These are phyloP conservation scores for Flexamia atlantica DNA, from an alignment of 2,888 invertebrate species.

Conservation along the genomic window DNA sequence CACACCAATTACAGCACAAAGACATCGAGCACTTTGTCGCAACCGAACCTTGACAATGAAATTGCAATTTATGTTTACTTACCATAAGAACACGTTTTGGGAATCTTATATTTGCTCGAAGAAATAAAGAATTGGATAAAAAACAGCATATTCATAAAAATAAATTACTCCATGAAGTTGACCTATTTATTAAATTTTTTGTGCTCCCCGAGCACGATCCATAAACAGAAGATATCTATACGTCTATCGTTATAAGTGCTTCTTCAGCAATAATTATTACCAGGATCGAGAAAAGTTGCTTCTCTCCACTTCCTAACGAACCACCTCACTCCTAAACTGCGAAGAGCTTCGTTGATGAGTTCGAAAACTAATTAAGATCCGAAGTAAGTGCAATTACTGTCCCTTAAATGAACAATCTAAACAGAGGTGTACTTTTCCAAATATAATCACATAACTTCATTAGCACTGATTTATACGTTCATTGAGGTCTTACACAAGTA, in stretches of 20 bases:
- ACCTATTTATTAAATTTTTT: too few species aligned
- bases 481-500: neutral
- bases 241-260: neutral
- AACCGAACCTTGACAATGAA: too few species aligned
- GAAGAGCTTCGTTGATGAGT: constrained; percentile 32
- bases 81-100: too few species aligned
- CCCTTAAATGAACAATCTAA: constrained; percentile 22
- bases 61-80: too few species aligned
- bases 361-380: constrained; percentile 40
- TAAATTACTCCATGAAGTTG: too few species aligned
- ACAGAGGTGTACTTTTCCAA: neutral
- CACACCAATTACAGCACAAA: too few species aligned
- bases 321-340: constrained; percentile 23
- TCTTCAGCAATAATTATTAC: constrained; percentile 16
- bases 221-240: too few species aligned
- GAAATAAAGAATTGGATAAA: too few species aligned
- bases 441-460: neutral
- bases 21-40: too few species aligned
- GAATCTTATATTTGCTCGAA: too few species aligned
- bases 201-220: too few species aligned
- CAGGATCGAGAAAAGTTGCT: constrained; percentile 15
- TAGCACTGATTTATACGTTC: neutral
- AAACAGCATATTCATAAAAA: too few species aligned
- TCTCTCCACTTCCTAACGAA: constrained; percentile 13
- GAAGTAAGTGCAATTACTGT: constrained; percentile 35